Percentiles rank a stretch among this genome's conserved stretches.
phyloP scores from a whole-genome alignment of 1,140 invertebrate species.

The Lepidurus arcticus region DNA sequence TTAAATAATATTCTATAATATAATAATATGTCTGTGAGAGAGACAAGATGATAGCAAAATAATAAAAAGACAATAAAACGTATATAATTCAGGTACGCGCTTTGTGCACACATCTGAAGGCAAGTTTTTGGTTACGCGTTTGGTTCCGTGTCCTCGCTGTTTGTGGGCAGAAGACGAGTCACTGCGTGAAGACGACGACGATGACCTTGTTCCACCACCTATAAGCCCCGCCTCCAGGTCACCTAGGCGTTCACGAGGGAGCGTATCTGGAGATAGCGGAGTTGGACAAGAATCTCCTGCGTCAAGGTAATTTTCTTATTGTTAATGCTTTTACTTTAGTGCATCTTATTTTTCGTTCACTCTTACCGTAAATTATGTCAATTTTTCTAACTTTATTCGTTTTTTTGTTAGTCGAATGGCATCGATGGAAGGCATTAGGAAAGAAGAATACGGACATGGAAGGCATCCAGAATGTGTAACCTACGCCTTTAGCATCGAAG shows the following conservation, averaged over 20 bases:
- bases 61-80: too few species aligned
- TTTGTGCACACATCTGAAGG: slow-evolving; percentile 98
- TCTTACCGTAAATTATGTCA: too few species aligned
- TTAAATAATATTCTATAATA: too few species aligned
- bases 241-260: slow-evolving; percentile 41
- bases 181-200: not conserved
- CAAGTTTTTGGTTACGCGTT: slow-evolving; percentile 84
- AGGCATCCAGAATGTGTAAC: slow-evolving; percentile 37
- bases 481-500: slow-evolving; percentile 66
- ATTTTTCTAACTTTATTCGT: not conserved
- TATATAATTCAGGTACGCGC: slow-evolving; percentile 63
- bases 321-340: too few species aligned
- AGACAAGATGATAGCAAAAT: too few species aligned
- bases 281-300: slow-evolving; percentile 61
- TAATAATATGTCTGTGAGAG: too few species aligned
- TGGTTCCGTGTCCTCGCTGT: slow-evolving; percentile 88
- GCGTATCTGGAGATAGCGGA: slow-evolving; percentile 63
- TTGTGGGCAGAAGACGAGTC: slow-evolving; percentile 45
- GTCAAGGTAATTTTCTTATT: slow-evolving; percentile 43
- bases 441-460: slow-evolving; percentile 49
- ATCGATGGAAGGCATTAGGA: slow-evolving; percentile 64
- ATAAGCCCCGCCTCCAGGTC: slow-evolving; percentile 35
- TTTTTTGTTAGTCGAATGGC: slow-evolving; percentile 62
- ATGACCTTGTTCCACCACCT: not conserved
- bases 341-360: too few species aligned